A percentile compares a stretch with the other conserved stretches of the same genome.
These are phyloP conservation scores for Phalacrocorax brasilianus DNA, from an alignment of 2,113 vertebrate genomes.

Conservation along the genomic window DNA sequence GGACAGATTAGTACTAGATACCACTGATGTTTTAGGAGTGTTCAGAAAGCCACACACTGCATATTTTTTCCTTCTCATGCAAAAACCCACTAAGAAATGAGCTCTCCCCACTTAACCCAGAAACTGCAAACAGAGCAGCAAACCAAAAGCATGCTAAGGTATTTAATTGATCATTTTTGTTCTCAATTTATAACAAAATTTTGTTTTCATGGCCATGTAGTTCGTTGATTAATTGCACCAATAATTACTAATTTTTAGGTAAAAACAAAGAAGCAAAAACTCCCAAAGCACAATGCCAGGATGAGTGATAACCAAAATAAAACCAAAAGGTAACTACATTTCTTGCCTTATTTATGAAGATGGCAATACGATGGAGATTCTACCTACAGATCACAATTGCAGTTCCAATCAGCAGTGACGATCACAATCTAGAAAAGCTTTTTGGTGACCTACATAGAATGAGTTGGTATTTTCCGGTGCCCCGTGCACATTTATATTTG, in stretches of 20 bases:
- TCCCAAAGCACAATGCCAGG: neutral
- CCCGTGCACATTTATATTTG: neutral
- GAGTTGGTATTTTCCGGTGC: neutral
- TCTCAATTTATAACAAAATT: neutral
- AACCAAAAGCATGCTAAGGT: neutral
- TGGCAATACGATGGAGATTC: neutral
- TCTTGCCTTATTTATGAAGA: neutral
- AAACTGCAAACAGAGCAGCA: neutral
- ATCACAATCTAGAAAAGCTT: neutral
- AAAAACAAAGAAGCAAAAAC: neutral
- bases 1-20: neutral
- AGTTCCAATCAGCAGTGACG: neutral
- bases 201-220: neutral
- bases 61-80: neutral
- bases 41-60: neutral
- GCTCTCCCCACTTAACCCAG: neutral
- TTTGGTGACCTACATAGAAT: neutral
- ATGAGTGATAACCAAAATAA: neutral
- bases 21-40: neutral
- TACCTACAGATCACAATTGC: neutral
- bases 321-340: neutral
- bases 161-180: neutral
- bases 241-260: neutral
- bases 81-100: neutral
- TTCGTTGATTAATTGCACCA: neutral